phyloP scores from a whole-genome alignment of 2,888 invertebrate genomes.

The Phortica okadai region DNA sequence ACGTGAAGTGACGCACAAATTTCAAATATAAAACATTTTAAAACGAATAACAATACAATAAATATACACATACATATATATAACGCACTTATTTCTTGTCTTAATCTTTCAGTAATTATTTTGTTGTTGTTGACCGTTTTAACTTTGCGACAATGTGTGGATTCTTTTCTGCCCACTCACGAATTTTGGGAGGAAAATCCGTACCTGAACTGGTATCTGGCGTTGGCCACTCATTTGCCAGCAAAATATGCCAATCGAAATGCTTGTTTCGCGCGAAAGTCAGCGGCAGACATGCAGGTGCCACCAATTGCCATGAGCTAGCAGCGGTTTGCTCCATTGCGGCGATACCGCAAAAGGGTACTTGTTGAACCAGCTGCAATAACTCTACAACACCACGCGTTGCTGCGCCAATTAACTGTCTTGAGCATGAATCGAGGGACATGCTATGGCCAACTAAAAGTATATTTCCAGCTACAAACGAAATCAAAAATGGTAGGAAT shows the following conservation, averaged over 20 bases:
- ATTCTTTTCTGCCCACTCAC: constrained; percentile 40
- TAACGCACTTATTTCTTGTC: neutral
- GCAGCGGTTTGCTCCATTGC: neutral
- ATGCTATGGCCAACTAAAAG: constrained; percentile 9
- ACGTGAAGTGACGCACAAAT: too few relatives aligned
- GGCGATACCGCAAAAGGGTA: constrained; percentile 15
- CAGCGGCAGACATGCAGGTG: constrained; percentile 2
- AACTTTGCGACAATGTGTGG: neutral
- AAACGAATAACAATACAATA: neutral
- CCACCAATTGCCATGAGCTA: constrained; percentile 3
- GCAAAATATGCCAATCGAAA: constrained; percentile 11
- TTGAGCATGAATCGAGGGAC: neutral
- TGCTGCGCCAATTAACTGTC: constrained; percentile 1
- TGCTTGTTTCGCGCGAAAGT: neutral
- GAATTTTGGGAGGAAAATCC: neutral
- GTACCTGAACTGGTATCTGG: neutral
- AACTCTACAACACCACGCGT: neutral
- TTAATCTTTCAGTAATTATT: constrained; percentile 33
- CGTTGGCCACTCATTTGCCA: neutral
- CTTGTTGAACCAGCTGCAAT: neutral
- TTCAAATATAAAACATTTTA: too few relatives aligned
- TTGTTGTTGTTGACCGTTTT: neutral
- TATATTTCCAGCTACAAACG: constrained; percentile 7
- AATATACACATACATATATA: neutral
- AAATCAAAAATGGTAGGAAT: neutral